These are phyloP conservation scores for Cervus canadensis DNA, from an alignment of 2,113 vertebrate species.

Conservation along the genomic window DNA sequence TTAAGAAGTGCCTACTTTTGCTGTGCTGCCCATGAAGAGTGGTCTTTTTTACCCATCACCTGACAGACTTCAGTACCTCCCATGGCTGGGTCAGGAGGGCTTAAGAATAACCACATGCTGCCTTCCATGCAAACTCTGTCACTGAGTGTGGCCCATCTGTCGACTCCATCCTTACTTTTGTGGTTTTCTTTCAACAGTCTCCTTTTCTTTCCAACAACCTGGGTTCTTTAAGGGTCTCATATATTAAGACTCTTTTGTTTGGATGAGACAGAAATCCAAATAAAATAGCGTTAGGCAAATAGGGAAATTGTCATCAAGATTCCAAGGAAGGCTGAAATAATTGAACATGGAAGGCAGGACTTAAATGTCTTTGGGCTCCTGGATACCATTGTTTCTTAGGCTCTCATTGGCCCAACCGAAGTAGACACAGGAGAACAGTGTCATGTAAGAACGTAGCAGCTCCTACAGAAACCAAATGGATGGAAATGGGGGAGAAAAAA, in stretches of 20 bases:
- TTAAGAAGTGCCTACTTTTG: background rate
- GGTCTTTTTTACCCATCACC: background rate
- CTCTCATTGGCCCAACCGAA: background rate
- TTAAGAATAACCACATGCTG: background rate
- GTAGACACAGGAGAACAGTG: background rate
- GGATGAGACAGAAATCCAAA: constrained; percentile 14
- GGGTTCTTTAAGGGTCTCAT: background rate
- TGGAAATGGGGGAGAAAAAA: background rate
- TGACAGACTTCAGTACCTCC: background rate
- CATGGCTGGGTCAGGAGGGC: background rate
- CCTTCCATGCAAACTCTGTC: background rate
- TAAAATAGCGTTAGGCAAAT: background rate
- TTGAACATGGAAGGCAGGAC: background rate
- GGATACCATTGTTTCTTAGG: background rate
- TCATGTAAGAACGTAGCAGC: background rate
- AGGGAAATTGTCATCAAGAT: background rate
- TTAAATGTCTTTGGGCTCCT: background rate
- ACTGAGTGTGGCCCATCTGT: background rate
- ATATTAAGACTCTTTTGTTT: background rate
- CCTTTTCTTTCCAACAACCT: background rate
- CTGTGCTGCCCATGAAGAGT: background rate
- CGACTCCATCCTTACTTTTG: background rate
- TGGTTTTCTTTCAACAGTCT: background rate
- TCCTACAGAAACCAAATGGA: background rate
- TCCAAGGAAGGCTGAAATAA: background rate